Conservation (phyloP, 2,797 vertebrate genomes). For the Mus minutoides region DNA sequence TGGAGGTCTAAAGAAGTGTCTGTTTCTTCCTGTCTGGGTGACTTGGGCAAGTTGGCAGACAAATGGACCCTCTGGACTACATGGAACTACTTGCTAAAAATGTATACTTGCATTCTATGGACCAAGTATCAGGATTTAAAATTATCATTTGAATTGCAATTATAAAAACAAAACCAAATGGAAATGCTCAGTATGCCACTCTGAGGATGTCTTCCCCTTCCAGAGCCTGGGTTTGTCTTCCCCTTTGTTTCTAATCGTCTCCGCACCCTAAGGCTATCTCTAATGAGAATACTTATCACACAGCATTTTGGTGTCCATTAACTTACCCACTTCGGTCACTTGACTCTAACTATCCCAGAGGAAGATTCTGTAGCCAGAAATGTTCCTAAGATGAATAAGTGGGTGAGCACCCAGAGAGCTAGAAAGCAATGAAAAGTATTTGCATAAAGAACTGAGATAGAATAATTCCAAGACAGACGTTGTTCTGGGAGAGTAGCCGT, state of each 20-base stretch:
- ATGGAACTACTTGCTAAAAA: not conserved
- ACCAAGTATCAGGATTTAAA: conserved; percentile 35
- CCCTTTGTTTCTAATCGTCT: not conserved
- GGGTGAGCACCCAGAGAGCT: not conserved
- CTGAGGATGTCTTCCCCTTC: not conserved
- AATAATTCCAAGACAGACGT: not conserved
- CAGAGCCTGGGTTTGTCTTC: not conserved
- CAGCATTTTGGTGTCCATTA: not conserved
- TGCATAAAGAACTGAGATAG: conserved; percentile 6
- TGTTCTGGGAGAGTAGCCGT: not conserved
- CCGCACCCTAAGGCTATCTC: not conserved
- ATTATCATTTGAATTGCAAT: conserved; percentile 46
- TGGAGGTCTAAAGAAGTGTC: not conserved
- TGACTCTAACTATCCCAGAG: not conserved
- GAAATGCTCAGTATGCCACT: not conserved
- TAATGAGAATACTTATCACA: not conserved
- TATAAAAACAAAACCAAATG: not conserved
- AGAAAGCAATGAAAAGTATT: not conserved
- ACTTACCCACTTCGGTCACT: not conserved
- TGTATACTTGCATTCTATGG: conserved; percentile 2
- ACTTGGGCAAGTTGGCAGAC: not conserved
- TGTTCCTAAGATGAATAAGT: conserved; percentile 26
- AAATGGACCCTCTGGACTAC: not conserved
- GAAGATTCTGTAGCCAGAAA: conserved; percentile 5
- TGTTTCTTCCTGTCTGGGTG: conserved; percentile 33